These are phyloP conservation scores for Polydrusus pterygomalis DNA, from an alignment of 2,888 invertebrate genomes.

Conservation along the genomic window DNA sequence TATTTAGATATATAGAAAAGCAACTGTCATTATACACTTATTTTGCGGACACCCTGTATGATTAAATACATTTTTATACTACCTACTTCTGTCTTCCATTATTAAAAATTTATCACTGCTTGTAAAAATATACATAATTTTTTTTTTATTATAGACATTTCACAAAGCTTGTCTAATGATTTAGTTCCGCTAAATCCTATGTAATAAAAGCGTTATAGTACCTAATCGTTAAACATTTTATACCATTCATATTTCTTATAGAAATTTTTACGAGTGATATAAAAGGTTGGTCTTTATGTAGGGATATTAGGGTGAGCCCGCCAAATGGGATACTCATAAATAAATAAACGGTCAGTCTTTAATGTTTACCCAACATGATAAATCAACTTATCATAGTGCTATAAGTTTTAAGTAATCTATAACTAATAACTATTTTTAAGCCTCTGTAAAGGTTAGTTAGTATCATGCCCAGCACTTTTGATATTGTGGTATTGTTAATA, in stretches of 20 bases:
- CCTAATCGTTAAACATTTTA: slow-evolving; percentile 10
- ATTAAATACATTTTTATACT: no score
- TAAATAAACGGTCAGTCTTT: background rate
- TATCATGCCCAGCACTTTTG: no score
- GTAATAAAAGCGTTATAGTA: background rate
- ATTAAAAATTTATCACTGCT: no score
- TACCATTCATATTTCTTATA: slow-evolving; percentile 10
- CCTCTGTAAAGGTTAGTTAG: no score
- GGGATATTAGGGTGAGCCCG: no score
- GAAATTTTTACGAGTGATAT: background rate
- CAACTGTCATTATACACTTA: no score
- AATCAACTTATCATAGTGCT: background rate
- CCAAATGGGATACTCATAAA: background rate
- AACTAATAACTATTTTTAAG: no score
- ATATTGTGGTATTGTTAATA: no score
- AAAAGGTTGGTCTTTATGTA: background rate
- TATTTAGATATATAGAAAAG: no score
- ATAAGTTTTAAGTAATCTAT: no score
- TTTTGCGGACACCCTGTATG: no score
- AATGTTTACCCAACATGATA: background rate
- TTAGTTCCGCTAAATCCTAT: background rate
- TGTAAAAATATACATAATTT: background rate
- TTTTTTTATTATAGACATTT: slow-evolving; percentile 3
- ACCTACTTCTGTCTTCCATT: no score
- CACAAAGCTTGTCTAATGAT: background rate